Conservation (phyloP, 2,113 vertebrate species). For the Melanerpes formicivorus region DNA sequence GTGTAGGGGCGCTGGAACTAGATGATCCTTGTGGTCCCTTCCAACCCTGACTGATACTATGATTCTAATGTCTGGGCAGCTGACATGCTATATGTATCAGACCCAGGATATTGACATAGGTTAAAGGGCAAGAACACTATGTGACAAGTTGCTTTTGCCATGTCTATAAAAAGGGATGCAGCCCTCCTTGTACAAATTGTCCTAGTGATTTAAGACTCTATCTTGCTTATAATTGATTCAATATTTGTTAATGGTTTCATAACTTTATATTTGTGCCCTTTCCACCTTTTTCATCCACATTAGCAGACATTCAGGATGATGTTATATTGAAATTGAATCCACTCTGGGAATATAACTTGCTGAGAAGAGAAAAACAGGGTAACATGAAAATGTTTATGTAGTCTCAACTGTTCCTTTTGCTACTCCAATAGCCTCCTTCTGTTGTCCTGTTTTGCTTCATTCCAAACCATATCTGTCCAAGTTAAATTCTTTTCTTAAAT, state of each 20-base stretch:
- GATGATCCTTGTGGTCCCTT: too few relatives aligned
- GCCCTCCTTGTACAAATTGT: neutral
- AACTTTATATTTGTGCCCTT: neutral
- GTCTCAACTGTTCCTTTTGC: neutral
- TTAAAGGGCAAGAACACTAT: neutral
- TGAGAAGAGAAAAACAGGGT: slow-evolving; percentile 6
- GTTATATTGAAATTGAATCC: neutral
- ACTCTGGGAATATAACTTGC: neutral
- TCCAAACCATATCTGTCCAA: neutral
- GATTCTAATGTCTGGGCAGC: neutral
- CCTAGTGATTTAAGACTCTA: neutral
- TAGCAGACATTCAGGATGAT: neutral
- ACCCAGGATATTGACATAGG: neutral
- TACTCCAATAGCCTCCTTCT: neutral
- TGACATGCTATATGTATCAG: neutral
- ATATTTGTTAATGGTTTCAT: neutral
- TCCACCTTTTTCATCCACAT: neutral
- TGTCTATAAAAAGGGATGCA: neutral
- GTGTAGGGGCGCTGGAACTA: too few relatives aligned
- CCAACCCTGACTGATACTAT: too few relatives aligned
- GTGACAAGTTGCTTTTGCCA: neutral
- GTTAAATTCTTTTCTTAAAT: neutral
- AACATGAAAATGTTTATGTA: slow-evolving; percentile 23
- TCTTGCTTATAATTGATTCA: neutral
- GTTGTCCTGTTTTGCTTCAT: neutral